phyloP scores from a whole-genome alignment of 2,113 vertebrate genomes.

The Gadus chalcogrammus region DNA sequence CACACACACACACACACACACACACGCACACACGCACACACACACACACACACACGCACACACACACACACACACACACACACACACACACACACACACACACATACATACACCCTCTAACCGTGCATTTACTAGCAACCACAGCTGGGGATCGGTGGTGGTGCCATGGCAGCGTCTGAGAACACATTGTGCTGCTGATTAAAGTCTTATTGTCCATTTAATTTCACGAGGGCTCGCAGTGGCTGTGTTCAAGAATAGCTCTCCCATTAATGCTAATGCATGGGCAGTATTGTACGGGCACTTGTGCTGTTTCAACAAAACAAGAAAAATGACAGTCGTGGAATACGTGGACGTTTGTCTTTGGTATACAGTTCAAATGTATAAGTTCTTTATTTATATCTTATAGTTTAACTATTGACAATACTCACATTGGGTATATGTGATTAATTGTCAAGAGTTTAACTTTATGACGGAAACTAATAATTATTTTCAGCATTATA shows the following conservation, averaged over 20 bases:
- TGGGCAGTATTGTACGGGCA: neutral
- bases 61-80: too few relatives aligned
- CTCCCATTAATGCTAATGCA: conserved; percentile 14
- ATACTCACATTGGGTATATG: neutral
- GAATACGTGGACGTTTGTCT: too few relatives aligned
- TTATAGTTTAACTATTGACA: neutral
- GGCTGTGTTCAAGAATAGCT: conserved; percentile 28
- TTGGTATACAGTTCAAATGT: too few relatives aligned
- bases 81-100: too few relatives aligned
- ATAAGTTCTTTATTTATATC: too few relatives aligned
- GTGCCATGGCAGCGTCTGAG: conserved; percentile 62
- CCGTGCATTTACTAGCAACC: conserved; percentile 51
- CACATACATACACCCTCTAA: too few relatives aligned
- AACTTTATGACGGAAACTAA: neutral
- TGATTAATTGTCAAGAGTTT: neutral
- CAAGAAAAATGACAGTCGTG: neutral
- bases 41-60: too few relatives aligned
- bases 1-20: conserved; percentile 17
- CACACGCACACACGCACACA: too few relatives aligned
- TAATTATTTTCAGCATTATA: neutral
- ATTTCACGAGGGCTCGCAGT: conserved; percentile 49
- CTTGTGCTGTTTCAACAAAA: neutral
- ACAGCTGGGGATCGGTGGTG: conserved; percentile 65
- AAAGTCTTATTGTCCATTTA: conserved; percentile 66
- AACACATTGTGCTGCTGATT: conserved; percentile 66